A percentile compares a stretch with the other conserved stretches of the same genome.
These are phyloP conservation scores for Pantherophis guttatus DNA, from an alignment of 2,113 vertebrate species.

Conservation along the genomic window DNA sequence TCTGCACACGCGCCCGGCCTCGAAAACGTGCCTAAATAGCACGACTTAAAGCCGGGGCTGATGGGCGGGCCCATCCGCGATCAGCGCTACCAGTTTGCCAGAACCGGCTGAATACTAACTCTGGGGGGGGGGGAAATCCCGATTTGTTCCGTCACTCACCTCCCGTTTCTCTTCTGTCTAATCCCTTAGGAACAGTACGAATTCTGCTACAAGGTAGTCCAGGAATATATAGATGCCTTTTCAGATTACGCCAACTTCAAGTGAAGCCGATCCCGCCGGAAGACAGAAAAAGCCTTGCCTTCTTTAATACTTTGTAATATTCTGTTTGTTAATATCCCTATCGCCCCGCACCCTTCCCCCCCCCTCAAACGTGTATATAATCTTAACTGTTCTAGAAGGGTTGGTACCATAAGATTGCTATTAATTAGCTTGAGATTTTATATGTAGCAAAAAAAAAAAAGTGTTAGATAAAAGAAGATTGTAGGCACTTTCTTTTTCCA, in stretches of 20 bases:
- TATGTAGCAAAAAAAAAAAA: constrained; percentile 83
- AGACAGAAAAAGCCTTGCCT: constrained; percentile 81
- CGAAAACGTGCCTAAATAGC: too few relatives aligned
- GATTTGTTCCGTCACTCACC: neutral
- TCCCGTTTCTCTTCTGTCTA: neutral
- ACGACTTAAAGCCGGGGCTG: too few relatives aligned
- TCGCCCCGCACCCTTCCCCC: constrained; percentile 7
- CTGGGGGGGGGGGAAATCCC: accelerated
- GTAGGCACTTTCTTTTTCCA: constrained; percentile 71
- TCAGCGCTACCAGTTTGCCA: too few relatives aligned
- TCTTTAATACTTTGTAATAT: constrained; percentile 99
- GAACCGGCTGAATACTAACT: too few relatives aligned
- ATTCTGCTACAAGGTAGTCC: constrained; percentile 99
- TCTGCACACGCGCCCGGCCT: too few relatives aligned
- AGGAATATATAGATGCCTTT: constrained; percentile 99
- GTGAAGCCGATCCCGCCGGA: constrained; percentile 59
- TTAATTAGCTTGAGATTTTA: constrained; percentile 90
- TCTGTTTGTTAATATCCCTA: constrained; percentile 91
- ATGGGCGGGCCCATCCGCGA: too few relatives aligned
- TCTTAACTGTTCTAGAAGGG: constrained; percentile 87
- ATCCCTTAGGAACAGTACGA: constrained; percentile 92
- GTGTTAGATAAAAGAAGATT: constrained; percentile 74
- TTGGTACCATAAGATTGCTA: constrained; percentile 89
- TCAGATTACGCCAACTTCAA: constrained; percentile 99
- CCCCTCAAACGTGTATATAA: constrained; percentile 85